A percentile compares a stretch with the other conserved stretches of the same genome.
phyloP scores from a whole-genome alignment of 2,888 invertebrate genomes.

The Arctia plantaginis region DNA sequence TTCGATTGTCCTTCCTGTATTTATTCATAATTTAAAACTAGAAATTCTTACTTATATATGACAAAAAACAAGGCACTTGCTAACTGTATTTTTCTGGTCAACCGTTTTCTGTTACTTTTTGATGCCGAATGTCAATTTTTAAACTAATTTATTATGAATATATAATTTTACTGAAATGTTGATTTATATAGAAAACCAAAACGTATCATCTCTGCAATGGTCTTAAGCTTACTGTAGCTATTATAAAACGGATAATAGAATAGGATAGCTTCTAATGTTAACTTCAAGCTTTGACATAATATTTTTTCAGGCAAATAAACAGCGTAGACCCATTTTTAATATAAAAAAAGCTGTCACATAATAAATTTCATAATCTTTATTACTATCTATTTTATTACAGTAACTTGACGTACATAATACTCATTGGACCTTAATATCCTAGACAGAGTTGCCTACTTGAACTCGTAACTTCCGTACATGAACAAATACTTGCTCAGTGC shows the following conservation, averaged over 20 bases:
- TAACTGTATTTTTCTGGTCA: not conserved
- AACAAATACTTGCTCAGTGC: constrained; percentile 26
- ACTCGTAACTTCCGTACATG: constrained; percentile 12
- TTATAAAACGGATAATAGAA: no score
- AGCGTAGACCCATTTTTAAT: no score
- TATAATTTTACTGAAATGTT: no score
- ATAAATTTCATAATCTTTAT: no score
- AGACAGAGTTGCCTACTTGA: constrained; percentile 7
- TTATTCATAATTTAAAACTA: not conserved
- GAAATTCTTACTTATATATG: not conserved
- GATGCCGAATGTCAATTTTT: not conserved
- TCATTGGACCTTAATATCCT: not conserved
- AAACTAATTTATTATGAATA: not conserved
- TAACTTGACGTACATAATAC: not conserved
- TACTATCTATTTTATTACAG: not conserved
- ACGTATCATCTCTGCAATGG: no score
- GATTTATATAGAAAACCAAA: no score
- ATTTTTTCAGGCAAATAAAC: no score
- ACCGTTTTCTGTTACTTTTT: not conserved
- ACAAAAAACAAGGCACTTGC: not conserved
- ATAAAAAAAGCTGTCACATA: no score
- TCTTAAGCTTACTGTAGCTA: no score
- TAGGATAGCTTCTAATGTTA: no score
- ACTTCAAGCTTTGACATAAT: no score
- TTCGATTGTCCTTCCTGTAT: not conserved